phyloP scores from a whole-genome alignment of 2,797 vertebrate species.

The Nannoperca australis region DNA sequence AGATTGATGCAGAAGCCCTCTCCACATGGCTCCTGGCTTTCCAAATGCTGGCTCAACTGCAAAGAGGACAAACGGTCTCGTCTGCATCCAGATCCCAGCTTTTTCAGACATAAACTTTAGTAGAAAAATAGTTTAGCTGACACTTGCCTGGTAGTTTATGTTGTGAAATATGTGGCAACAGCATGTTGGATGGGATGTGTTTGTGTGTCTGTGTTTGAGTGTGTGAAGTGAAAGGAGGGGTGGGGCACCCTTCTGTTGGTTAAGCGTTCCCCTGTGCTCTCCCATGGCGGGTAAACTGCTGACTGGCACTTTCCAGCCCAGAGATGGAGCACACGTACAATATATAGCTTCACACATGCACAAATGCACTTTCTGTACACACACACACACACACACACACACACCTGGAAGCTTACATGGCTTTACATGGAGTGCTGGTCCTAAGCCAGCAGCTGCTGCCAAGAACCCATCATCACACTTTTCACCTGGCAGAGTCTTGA shows the following conservation, averaged over 20 bases:
- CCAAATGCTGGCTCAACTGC: constrained; percentile 13
- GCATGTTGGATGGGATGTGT: neutral
- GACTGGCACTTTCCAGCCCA: constrained; percentile 66
- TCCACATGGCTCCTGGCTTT: constrained; percentile 19
- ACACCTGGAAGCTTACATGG: constrained; percentile 71
- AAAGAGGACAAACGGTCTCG: constrained; percentile 38
- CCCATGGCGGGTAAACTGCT: constrained; percentile 61
- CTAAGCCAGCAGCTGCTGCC: constrained; percentile 72
- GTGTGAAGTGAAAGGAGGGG: constrained; percentile 41
- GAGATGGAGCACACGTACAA: constrained; percentile 45
- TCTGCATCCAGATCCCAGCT: constrained; percentile 19
- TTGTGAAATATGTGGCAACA: neutral
- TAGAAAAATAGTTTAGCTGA: neutral
- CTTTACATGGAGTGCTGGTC: constrained; percentile 71
- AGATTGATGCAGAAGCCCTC: constrained; percentile 28
- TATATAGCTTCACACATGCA: constrained; percentile 45
- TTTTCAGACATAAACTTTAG: neutral
- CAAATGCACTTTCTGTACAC: constrained; percentile 10
- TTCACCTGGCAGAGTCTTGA: constrained; percentile 75
- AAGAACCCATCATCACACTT: constrained; percentile 79
- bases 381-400: constrained; percentile 36
- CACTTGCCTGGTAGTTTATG: constrained; percentile 22
- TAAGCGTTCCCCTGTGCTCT: constrained; percentile 55
- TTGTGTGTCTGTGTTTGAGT: constrained; percentile 19
- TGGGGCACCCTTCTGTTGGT: constrained; percentile 32